phyloP scores from a whole-genome alignment of 2,797 vertebrate genomes.

The Eulemur mongoz region DNA sequence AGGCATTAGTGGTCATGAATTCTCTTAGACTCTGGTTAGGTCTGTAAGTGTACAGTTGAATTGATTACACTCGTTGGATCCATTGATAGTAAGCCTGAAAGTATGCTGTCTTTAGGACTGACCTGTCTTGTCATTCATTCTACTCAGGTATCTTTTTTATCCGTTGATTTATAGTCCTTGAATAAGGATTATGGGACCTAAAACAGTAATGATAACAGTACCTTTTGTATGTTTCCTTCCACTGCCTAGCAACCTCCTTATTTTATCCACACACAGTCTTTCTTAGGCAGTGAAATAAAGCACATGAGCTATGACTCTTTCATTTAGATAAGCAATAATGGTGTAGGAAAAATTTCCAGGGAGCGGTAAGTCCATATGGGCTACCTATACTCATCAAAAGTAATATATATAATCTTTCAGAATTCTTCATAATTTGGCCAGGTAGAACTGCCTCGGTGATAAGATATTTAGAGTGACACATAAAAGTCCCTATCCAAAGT shows the following conservation, averaged over 20 bases:
- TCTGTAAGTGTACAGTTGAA: background rate
- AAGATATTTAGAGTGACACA: background rate
- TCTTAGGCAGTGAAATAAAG: background rate
- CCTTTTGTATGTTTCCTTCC: background rate
- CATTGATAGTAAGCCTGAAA: background rate
- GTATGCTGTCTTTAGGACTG: background rate
- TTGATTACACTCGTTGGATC: background rate
- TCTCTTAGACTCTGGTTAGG: background rate
- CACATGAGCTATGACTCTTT: background rate
- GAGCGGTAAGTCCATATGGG: background rate
- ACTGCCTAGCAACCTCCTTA: background rate
- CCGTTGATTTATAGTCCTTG: background rate
- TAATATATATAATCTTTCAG: background rate
- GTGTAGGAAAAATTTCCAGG: background rate
- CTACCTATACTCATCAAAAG: background rate
- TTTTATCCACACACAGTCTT: background rate
- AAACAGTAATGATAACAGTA: background rate
- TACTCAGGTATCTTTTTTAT: background rate
- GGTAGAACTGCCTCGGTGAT: background rate
- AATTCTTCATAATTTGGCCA: background rate
- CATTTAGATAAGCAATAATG: background rate
- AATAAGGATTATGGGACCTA: background rate
- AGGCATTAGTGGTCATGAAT: background rate
- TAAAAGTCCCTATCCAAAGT: background rate
- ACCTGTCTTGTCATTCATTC: background rate